Evolutionary conservation across 2,113 vertebrate genomes (phyloP).

Genomic region (Microtus oregoni): DNA sequence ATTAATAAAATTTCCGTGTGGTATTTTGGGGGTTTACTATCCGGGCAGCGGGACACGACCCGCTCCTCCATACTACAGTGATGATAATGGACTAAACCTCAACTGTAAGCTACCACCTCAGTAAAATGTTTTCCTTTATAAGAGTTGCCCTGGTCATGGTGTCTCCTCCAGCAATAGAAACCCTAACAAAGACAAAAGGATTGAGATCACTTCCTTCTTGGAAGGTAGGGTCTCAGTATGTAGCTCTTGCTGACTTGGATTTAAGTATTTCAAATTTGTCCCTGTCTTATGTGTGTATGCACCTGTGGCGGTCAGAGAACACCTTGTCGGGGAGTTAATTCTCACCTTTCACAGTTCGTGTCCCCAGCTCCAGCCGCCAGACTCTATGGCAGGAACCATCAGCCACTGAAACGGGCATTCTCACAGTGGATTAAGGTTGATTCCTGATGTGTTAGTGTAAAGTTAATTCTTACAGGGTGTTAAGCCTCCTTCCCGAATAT

Average conservation of each 20-base stretch:
- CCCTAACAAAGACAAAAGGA: background rate
- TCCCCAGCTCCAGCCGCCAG: background rate
- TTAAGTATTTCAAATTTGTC: background rate
- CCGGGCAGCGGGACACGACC: too few species aligned
- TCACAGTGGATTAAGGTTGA: background rate
- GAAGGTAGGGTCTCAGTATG: background rate
- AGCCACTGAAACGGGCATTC: background rate
- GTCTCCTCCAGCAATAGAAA: too few species aligned
- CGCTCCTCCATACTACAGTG: too few species aligned
- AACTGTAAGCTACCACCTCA: too few species aligned
- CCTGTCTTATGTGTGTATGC: background rate
- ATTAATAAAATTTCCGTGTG: too few species aligned
- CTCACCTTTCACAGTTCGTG: background rate
- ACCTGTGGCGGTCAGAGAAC: background rate
- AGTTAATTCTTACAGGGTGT: background rate
- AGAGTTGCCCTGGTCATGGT: too few species aligned
- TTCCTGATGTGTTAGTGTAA: background rate
- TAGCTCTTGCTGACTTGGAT: background rate
- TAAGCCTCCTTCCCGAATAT: background rate
- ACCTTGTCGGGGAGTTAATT: background rate
- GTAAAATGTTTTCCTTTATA: too few species aligned
- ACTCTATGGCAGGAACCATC: background rate
- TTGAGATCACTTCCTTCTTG: background rate
- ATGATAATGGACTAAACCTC: too few species aligned
- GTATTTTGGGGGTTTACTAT: too few species aligned